These are phyloP conservation scores for Seira sanloemensis DNA, from an alignment of 2,888 invertebrate genomes.

Conservation along the genomic window DNA sequence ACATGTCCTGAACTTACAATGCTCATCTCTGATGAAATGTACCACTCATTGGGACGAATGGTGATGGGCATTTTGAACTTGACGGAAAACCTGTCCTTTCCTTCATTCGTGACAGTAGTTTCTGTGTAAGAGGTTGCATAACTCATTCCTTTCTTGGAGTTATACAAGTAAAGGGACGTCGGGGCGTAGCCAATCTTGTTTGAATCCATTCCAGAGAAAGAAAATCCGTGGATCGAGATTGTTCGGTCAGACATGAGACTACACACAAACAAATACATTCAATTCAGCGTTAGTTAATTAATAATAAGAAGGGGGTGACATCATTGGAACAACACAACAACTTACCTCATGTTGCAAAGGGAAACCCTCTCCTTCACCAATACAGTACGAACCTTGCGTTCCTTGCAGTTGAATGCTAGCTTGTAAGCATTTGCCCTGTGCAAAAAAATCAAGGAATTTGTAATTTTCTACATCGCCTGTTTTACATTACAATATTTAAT, in stretches of 20 bases:
- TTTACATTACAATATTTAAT: too few species aligned
- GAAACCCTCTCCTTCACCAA: constrained; percentile 62
- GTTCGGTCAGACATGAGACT: constrained; percentile 67
- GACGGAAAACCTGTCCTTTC: constrained; percentile 67
- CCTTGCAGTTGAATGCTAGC: constrained; percentile 63
- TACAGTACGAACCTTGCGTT: constrained; percentile 61
- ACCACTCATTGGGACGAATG: constrained; percentile 68
- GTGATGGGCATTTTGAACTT: constrained; percentile 69
- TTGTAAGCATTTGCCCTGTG: constrained; percentile 67
- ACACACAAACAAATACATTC: constrained; percentile 8
- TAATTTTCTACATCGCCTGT: too few species aligned
- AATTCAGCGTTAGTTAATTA: constrained; percentile 1
- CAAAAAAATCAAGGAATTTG: too few species aligned
- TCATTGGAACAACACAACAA: background rate
- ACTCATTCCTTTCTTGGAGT: constrained; percentile 67
- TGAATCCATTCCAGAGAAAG: constrained; percentile 67
- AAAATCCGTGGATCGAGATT: constrained; percentile 65
- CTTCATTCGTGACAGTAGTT: constrained; percentile 60
- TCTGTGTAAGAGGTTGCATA: constrained; percentile 66
- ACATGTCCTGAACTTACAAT: constrained; percentile 56
- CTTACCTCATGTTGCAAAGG: constrained; percentile 69
- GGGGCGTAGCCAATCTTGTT: constrained; percentile 68
- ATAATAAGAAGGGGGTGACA: background rate
- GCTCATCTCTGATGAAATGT: constrained; percentile 70
- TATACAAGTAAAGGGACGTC: constrained; percentile 67